These are phyloP conservation scores for Erythrocercus mccallii DNA, from an alignment of 2,113 vertebrate species.

Conservation along the genomic window DNA sequence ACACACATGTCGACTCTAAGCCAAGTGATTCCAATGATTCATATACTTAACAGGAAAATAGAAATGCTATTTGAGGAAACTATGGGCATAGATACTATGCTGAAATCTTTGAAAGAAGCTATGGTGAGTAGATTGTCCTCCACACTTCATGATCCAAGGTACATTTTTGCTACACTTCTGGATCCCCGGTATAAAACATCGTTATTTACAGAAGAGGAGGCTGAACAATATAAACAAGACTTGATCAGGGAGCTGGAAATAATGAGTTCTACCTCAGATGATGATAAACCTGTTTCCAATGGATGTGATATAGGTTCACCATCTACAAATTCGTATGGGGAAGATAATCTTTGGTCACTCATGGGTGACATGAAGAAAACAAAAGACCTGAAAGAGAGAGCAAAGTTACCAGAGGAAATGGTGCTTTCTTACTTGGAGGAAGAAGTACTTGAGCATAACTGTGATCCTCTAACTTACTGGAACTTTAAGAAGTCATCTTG, in stretches of 20 bases:
- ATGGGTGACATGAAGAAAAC: slow-evolving; percentile 87
- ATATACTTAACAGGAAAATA: slow-evolving; percentile 92
- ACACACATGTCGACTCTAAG: slow-evolving; percentile 87
- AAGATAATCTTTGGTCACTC: slow-evolving; percentile 91
- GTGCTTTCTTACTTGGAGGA: slow-evolving; percentile 95
- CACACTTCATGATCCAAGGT: slow-evolving; percentile 86
- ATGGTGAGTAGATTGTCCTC: slow-evolving; percentile 89
- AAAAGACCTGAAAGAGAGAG: slow-evolving; percentile 81
- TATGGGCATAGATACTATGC: slow-evolving; percentile 96
- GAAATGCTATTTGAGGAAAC: slow-evolving; percentile 96
- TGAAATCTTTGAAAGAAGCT: slow-evolving; percentile 90
- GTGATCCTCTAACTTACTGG: slow-evolving; percentile 96
- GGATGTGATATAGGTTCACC: slow-evolving; percentile 78
- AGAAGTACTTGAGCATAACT: slow-evolving; percentile 96
- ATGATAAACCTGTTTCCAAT: slow-evolving; percentile 77
- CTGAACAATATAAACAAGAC: slow-evolving; percentile 90
- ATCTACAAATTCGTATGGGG: slow-evolving; percentile 65
- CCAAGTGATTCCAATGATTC: slow-evolving; percentile 96
- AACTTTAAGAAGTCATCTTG: slow-evolving; percentile 92
- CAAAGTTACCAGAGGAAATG: slow-evolving; percentile 85
- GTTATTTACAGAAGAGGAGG: slow-evolving; percentile 93
- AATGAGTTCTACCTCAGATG: slow-evolving; percentile 86
- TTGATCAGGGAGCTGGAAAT: slow-evolving; percentile 91
- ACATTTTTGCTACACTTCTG: slow-evolving; percentile 92
- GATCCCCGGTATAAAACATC: slow-evolving; percentile 97